These are phyloP conservation scores for Ceratina japonica DNA, from an alignment of 1,140 invertebrate species.

Conservation along the genomic window DNA sequence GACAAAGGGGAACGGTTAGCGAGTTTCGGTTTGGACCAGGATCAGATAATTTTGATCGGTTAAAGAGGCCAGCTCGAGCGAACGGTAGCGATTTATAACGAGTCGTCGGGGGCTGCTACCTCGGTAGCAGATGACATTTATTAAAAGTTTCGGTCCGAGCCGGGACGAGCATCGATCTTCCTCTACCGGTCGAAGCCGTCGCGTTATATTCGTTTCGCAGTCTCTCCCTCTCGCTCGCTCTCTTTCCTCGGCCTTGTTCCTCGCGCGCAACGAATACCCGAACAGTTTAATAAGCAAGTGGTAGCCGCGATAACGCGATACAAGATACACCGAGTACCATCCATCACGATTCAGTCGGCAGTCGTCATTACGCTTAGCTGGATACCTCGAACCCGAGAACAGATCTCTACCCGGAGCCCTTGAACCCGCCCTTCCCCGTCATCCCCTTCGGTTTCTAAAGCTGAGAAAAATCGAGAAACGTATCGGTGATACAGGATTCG, in stretches of 20 bases:
- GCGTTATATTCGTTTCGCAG: background rate
- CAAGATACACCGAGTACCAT: constrained; percentile 67
- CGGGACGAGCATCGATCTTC: constrained; percentile 64
- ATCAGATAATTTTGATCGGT: constrained; percentile 61
- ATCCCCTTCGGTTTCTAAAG: background rate
- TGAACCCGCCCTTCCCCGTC: background rate
- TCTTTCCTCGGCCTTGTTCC: constrained; percentile 49
- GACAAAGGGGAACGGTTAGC: no score
- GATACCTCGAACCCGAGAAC: constrained; percentile 32
- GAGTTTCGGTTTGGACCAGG: background rate
- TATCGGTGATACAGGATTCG: no score
- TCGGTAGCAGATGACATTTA: constrained; percentile 68
- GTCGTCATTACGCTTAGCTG: constrained; percentile 57
- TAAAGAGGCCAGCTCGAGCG: constrained; percentile 5
- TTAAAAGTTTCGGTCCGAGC: constrained; percentile 64
- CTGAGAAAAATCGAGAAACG: no score
- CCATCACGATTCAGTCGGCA: constrained; percentile 63
- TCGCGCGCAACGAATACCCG: constrained; percentile 65
- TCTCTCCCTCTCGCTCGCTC: constrained; percentile 11
- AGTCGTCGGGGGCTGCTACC: constrained; percentile 47
- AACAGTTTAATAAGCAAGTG: constrained; percentile 73
- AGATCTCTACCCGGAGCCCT: background rate
- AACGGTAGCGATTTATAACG: constrained; percentile 68
- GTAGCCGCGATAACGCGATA: constrained; percentile 65
- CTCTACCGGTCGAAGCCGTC: background rate